A percentile compares a stretch with the other conserved stretches of the same genome.
phyloP scores from a whole-genome alignment of 2,888 invertebrate genomes.

The Helicoverpa assulta region DNA sequence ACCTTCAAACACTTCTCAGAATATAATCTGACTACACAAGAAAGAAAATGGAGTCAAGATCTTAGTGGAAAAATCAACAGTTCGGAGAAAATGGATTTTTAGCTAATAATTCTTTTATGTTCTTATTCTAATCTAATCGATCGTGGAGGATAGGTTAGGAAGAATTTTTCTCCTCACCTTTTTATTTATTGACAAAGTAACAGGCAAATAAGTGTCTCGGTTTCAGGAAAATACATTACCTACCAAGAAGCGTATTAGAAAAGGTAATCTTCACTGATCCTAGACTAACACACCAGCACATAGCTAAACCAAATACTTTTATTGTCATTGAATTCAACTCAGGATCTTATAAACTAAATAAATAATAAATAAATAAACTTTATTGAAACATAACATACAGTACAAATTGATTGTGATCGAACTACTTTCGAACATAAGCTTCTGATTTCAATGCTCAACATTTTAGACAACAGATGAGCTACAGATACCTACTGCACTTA shows the following conservation, averaged over 20 bases:
- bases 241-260: background rate
- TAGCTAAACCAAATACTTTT: too few relatives aligned
- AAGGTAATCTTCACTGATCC: background rate
- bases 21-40: conserved; percentile 24
- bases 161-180: too few relatives aligned
- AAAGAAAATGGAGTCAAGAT: conserved; percentile 31
- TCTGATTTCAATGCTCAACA: too few relatives aligned
- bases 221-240: background rate
- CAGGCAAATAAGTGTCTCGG: background rate
- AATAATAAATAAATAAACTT: too few relatives aligned
- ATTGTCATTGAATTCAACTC: too few relatives aligned
- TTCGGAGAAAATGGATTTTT: conserved; percentile 28
- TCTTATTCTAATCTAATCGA: conserved; percentile 22
- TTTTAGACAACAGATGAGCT: too few relatives aligned
- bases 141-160: background rate
- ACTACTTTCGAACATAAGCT: too few relatives aligned
- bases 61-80: conserved; percentile 24
- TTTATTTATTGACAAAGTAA: conserved; percentile 12
- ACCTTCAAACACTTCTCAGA: background rate
- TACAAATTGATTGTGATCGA: too few relatives aligned
- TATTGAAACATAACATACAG: too few relatives aligned
- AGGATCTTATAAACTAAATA: too few relatives aligned
- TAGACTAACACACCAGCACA: background rate
- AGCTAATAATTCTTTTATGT: conserved; percentile 13
- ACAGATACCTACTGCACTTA: background rate